These are phyloP conservation scores for Desoria tigrina DNA, from an alignment of 2,888 invertebrate species.

Conservation along the genomic window DNA sequence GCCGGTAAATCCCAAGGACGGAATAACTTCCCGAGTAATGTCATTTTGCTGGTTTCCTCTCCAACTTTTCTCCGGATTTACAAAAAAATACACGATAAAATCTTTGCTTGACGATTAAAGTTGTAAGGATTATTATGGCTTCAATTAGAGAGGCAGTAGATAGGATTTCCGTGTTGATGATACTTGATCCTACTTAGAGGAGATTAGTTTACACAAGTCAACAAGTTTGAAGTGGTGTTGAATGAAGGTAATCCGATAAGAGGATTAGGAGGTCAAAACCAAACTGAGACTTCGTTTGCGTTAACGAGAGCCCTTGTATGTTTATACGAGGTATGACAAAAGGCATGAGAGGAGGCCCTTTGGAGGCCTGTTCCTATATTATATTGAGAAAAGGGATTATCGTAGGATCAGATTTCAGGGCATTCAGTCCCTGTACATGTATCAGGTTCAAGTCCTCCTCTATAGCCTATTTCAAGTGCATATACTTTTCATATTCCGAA, in stretches of 20 bases:
- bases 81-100: too few species aligned
- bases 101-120: too few species aligned
- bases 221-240: slow-evolving; percentile 25
- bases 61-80: too few species aligned
- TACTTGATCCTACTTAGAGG: neutral
- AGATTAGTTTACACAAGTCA: neutral
- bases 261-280: slow-evolving; percentile 47
- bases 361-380: slow-evolving; percentile 25
- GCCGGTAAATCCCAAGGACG: slow-evolving; percentile 50
- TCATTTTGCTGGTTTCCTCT: slow-evolving; percentile 45
- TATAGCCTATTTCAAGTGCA: too few species aligned
- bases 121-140: too few species aligned
- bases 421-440: too few species aligned
- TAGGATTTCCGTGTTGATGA: too few species aligned
- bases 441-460: too few species aligned
- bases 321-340: slow-evolving; percentile 42
- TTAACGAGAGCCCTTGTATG: slow-evolving; percentile 35
- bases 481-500: too few species aligned
- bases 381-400: too few species aligned
- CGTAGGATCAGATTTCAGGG: too few species aligned
- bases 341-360: slow-evolving; percentile 50
- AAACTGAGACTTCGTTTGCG: slow-evolving; percentile 29
- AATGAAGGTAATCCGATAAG: slow-evolving; percentile 53
- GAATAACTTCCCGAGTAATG: slow-evolving; percentile 50
- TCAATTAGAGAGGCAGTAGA: slow-evolving; percentile 3